Evolutionary conservation across 2,888 invertebrate species (phyloP).

Genomic region (Nomada fabriciana): DNA sequence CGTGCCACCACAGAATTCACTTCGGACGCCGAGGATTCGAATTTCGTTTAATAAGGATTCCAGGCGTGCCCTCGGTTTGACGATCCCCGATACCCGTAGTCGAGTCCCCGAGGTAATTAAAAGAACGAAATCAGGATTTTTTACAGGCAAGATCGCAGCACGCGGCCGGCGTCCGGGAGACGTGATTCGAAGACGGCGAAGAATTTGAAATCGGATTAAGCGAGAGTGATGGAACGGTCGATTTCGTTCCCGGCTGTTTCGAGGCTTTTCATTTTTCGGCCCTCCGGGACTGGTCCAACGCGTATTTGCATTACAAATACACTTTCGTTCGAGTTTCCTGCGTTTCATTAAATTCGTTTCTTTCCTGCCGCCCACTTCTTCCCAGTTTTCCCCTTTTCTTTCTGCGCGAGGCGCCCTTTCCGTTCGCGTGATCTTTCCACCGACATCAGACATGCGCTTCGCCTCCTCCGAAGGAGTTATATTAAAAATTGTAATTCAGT

Average conservation of each 20-base stretch:
- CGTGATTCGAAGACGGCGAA: constrained; percentile 66
- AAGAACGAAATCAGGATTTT: constrained; percentile 66
- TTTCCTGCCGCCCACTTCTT: constrained; percentile 18
- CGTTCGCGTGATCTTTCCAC: constrained; percentile 21
- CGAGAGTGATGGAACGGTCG: constrained; percentile 66
- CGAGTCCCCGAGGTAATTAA: constrained; percentile 69
- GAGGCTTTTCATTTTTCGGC: constrained; percentile 73
- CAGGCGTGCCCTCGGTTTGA: constrained; percentile 40
- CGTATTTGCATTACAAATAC: constrained; percentile 79
- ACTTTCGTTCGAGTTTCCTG: constrained; percentile 61
- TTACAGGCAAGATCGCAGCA: constrained; percentile 42
- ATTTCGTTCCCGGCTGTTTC: constrained; percentile 66
- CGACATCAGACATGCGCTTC: constrained; percentile 64
- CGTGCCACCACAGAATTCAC: not conserved
- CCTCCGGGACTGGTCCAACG: constrained; percentile 43
- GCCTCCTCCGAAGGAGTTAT: constrained; percentile 68
- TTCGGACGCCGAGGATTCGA: not conserved
- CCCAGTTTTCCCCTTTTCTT: constrained; percentile 21
- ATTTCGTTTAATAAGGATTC: constrained; percentile 63
- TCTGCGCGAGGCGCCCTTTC: not conserved
- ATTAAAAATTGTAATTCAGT: constrained; percentile 75
- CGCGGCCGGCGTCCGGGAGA: constrained; percentile 23
- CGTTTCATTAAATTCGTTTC: constrained; percentile 77
- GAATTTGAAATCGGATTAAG: constrained; percentile 79
- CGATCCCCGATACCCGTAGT: constrained; percentile 18